A percentile compares a stretch with the other conserved stretches of the same genome.
Evolutionary conservation across 2,797 vertebrate species (phyloP).

Genomic region (Threskiornis aethiopicus): DNA sequence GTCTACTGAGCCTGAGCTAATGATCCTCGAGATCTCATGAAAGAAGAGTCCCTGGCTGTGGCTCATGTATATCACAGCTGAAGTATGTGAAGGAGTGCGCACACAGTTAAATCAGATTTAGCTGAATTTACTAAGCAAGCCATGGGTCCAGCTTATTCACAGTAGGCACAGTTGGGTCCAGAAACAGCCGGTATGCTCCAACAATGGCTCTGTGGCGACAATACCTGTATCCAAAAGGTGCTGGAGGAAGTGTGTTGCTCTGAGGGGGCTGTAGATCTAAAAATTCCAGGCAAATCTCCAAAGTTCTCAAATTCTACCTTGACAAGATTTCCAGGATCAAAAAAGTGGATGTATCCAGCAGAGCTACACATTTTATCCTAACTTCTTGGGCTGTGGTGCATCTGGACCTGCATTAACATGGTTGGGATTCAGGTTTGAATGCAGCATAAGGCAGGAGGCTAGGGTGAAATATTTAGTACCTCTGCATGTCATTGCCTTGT

Average conservation of each 20-base stretch:
- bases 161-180: background rate
- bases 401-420: background rate
- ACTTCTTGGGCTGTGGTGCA: background rate
- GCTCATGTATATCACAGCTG: background rate
- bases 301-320: background rate
- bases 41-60: background rate
- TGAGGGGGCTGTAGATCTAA: background rate
- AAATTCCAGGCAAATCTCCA: background rate
- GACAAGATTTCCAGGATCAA: background rate
- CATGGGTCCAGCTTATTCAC: background rate
- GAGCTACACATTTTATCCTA: background rate
- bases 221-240: background rate
- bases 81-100: background rate
- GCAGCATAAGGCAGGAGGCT: background rate
- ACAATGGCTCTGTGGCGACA: background rate
- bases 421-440: background rate
- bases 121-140: background rate
- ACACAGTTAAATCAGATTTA: background rate
- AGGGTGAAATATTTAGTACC: background rate
- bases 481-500: background rate
- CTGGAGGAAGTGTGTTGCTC: background rate
- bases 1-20: background rate
- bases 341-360: background rate
- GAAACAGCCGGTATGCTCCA: background rate
- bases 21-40: background rate